Evolutionary conservation across 2,888 invertebrate species (phyloP), one percentile per base, ranked within the genome.

Genomic region (Lepeophtheirus nordmannii): DNA sequence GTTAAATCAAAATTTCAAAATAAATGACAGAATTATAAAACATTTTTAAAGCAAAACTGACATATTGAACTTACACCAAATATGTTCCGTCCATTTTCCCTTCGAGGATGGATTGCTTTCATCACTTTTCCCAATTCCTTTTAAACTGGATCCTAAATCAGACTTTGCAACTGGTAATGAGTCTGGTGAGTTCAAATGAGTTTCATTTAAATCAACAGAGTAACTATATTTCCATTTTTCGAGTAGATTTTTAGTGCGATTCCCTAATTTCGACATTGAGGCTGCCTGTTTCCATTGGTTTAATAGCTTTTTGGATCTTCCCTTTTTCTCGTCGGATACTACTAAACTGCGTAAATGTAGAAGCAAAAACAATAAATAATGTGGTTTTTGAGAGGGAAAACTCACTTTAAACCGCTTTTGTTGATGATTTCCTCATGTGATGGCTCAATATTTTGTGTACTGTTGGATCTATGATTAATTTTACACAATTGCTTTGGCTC

Each of bases 231-330:
- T 17, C n/a, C 53, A 53, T 53, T n/a, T 53, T 23, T 30, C 23
- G 2, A 58, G 22, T 11, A 62, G 40, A 30, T 30, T 62, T 17
- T 41, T n/a, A 2, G 62, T 62, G n/a, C 62, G 22, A 22, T 62
- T 62, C 10, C 62, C 62, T 20, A 62, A 39, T 41, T 62, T 62
- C 40, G 62, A 62, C 62, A 62, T 62, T 7, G 62, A 62, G 20
- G 62, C 40, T 11, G 17, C 30, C 41, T 62, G 38, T 20, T 20
- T 38, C 62, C 62, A 62, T 41, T 62, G 62, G 11, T 62, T 38
- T 20, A 61, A 23, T 60, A 63, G 1, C 30, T 20, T 62, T 62
- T 40, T 62, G 8, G 39, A 39, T 67, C 63, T 68, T 75, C 76
- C 72, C 74, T 73, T 30, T 30, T 30, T 30, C 30, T 30, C 30